phyloP scores from a whole-genome alignment of 2,113 vertebrate genomes.

The Dasyprocta punctata region DNA sequence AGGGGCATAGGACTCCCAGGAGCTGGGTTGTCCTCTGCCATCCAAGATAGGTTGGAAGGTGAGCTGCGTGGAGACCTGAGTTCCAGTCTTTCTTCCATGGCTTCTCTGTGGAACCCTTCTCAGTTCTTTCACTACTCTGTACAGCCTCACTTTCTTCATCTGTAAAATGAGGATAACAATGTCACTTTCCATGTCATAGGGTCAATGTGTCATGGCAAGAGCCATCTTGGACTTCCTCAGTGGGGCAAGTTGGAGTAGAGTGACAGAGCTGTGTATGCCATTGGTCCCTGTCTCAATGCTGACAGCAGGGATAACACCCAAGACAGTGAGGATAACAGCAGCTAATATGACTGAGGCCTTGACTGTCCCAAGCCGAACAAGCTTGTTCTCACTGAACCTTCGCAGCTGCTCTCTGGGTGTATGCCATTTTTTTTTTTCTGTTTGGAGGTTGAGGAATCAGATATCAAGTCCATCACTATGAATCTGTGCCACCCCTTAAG shows the following conservation, averaged over 20 bases:
- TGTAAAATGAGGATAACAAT: not conserved
- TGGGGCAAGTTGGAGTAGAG: not conserved
- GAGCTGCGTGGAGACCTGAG: not conserved
- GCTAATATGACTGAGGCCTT: not conserved
- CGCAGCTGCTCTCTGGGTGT: not conserved
- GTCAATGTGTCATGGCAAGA: not conserved
- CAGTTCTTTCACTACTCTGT: not conserved
- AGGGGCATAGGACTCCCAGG: not conserved
- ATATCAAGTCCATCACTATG: not conserved
- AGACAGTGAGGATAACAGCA: not conserved
- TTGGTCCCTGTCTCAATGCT: not conserved
- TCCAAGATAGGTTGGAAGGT: accelerated
- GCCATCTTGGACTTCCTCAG: not conserved
- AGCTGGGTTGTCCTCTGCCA: accelerated
- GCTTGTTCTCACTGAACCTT: not conserved
- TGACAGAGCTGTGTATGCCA: accelerated
- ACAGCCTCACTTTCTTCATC: not conserved
- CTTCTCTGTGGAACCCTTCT: not conserved
- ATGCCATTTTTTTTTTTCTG: not conserved
- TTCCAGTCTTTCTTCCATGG: not conserved
- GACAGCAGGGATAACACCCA: accelerated
- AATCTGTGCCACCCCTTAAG: not conserved
- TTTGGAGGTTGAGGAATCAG: not conserved
- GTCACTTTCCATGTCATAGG: not conserved
- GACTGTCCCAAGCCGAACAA: accelerated